Conservation (phyloP, 2,113 vertebrate species). For the Spilogale gracilis region DNA sequence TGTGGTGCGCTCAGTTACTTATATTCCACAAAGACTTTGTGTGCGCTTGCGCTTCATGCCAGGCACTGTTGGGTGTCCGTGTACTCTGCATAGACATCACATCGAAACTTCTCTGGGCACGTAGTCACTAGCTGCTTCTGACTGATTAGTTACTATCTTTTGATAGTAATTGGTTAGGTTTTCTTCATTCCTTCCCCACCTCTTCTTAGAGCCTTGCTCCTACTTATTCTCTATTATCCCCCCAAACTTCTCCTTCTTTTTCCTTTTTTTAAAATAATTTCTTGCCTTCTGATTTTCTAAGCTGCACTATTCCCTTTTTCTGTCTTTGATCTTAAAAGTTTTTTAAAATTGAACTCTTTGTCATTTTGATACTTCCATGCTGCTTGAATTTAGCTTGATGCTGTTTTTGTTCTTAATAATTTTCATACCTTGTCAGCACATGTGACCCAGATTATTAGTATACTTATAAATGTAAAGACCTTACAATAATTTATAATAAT, state of each 20-base stretch:
- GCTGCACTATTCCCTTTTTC: neutral
- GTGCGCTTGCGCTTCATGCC: neutral
- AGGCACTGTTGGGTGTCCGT: neutral
- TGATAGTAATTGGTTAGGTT: neutral
- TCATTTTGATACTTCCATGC: neutral
- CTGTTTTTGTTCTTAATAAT: neutral
- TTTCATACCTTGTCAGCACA: neutral
- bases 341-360: conserved; percentile 16
- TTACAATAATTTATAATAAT: neutral
- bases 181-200: neutral
- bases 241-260: neutral
- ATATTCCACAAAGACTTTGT: neutral
- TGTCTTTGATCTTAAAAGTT: conserved; percentile 12
- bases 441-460: neutral
- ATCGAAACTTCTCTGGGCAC: neutral
- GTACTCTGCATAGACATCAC: neutral
- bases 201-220: neutral
- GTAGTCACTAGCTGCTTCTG: neutral
- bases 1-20: neutral
- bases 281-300: conserved; percentile 35
- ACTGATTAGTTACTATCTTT: neutral
- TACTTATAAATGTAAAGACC: neutral
- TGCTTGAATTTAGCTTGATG: neutral
- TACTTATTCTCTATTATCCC: neutral
- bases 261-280: neutral